These are phyloP conservation scores for Patiria pectinifera DNA, from an alignment of 53 echinoderm and acorn worm species.

Conservation along the genomic window DNA sequence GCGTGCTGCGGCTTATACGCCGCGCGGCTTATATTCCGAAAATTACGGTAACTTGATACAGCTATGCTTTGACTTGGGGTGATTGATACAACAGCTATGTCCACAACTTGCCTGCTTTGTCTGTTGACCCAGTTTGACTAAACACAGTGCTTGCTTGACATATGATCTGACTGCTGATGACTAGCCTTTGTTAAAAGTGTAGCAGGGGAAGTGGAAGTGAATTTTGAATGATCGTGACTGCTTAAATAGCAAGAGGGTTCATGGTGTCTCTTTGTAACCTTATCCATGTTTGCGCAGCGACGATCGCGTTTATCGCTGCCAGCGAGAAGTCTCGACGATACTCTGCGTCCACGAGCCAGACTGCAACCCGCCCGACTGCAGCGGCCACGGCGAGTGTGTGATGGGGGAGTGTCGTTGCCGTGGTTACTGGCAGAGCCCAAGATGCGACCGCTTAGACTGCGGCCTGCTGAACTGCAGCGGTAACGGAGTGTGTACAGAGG, in stretches of 20 bases:
- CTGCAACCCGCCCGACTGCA: slow-evolving; percentile 82
- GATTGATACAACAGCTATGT: no score
- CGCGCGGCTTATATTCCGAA: no score
- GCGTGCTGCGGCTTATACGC: no score
- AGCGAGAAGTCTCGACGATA: slow-evolving; percentile 84
- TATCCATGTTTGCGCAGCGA: slow-evolving; percentile 42
- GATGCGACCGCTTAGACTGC: slow-evolving; percentile 77
- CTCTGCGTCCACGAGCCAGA: slow-evolving; percentile 93
- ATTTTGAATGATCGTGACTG: no score
- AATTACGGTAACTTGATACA: no score
- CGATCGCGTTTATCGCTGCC: slow-evolving; percentile 76
- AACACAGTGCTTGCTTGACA: no score
- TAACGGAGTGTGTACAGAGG: slow-evolving; percentile 80
- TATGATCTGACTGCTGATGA: no score
- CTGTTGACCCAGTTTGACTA: no score
- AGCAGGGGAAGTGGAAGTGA: no score
- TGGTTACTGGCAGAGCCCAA: slow-evolving; percentile 84
- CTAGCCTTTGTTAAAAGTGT: no score
- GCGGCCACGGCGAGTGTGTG: slow-evolving; percentile 85
- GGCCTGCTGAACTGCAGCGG: slow-evolving; percentile 81
- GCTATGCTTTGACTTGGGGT: no score
- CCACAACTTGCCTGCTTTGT: no score
- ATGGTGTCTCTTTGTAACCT: neutral
- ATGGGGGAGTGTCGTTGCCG: slow-evolving; percentile 88
- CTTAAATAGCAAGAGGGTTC: neutral